These are phyloP conservation scores for Stigmatopora nigra DNA, from an alignment of 2,113 vertebrate genomes.

Conservation along the genomic window DNA sequence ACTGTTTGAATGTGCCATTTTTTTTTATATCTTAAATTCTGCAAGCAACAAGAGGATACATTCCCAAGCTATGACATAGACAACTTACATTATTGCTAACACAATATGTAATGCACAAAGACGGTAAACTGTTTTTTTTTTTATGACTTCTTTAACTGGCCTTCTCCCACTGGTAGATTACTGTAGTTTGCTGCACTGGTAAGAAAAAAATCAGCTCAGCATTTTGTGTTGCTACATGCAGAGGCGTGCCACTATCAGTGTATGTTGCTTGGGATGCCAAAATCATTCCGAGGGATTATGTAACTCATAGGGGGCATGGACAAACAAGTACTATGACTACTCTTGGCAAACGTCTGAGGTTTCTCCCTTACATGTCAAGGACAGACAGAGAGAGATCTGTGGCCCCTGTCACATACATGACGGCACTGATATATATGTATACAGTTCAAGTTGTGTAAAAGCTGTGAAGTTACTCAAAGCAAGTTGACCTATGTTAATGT, in stretches of 20 bases:
- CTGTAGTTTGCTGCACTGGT: slow-evolving; percentile 10
- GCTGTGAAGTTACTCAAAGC: too few species aligned
- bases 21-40: neutral
- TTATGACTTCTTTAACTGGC: neutral
- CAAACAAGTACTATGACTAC: slow-evolving; percentile 35
- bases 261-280: slow-evolving; percentile 28
- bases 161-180: slow-evolving; percentile 1
- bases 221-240: slow-evolving; percentile 4
- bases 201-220: slow-evolving; percentile 4
- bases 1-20: too few species aligned
- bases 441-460: too few species aligned
- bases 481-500: neutral
- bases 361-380: slow-evolving; percentile 26
- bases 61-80: neutral
- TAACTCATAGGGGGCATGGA: slow-evolving; percentile 38
- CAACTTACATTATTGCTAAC: neutral
- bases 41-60: neutral
- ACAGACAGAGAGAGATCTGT: slow-evolving; percentile 33
- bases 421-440: too few species aligned
- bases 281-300: slow-evolving; percentile 45
- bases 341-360: slow-evolving; percentile 16
- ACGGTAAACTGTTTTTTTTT: neutral
- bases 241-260: slow-evolving; percentile 19
- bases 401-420: slow-evolving; percentile 17
- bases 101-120: slow-evolving; percentile 2